These are phyloP conservation scores for Notiomystis cincta DNA, from an alignment of 2,113 vertebrate species.

Conservation along the genomic window DNA sequence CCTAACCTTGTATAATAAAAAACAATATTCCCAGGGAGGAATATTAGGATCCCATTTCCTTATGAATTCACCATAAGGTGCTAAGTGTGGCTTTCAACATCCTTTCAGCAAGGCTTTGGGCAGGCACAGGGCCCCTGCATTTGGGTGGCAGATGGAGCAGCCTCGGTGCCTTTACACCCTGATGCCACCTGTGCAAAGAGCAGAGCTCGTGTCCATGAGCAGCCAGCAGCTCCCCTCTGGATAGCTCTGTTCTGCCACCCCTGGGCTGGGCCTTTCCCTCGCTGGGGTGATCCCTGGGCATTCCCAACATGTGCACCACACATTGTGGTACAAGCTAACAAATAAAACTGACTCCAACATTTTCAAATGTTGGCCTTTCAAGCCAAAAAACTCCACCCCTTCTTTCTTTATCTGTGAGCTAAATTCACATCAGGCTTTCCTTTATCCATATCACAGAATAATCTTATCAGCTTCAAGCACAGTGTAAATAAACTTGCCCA, in stretches of 20 bases:
- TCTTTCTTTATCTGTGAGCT: background rate
- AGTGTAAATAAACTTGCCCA: conserved; percentile 12
- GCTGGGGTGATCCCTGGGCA: background rate
- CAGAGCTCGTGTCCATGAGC: background rate
- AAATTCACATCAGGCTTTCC: background rate
- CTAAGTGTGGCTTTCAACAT: background rate
- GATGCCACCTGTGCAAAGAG: background rate
- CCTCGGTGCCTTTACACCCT: background rate
- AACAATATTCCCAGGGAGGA: background rate
- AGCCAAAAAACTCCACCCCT: background rate
- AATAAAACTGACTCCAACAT: background rate
- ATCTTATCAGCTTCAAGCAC: conserved; percentile 34
- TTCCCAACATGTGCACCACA: background rate
- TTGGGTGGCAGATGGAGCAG: background rate
- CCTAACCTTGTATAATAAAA: background rate
- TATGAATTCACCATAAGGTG: background rate
- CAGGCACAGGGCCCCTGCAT: background rate
- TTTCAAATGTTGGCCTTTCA: background rate
- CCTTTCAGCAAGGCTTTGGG: fast-evolving
- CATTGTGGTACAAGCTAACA: background rate
- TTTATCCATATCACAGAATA: background rate
- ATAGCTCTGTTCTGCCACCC: background rate
- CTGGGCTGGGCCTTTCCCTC: background rate
- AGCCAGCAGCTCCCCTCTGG: background rate
- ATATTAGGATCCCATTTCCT: background rate